phyloP scores from a whole-genome alignment of 2,888 invertebrate genomes.

The Eledona agricola region DNA sequence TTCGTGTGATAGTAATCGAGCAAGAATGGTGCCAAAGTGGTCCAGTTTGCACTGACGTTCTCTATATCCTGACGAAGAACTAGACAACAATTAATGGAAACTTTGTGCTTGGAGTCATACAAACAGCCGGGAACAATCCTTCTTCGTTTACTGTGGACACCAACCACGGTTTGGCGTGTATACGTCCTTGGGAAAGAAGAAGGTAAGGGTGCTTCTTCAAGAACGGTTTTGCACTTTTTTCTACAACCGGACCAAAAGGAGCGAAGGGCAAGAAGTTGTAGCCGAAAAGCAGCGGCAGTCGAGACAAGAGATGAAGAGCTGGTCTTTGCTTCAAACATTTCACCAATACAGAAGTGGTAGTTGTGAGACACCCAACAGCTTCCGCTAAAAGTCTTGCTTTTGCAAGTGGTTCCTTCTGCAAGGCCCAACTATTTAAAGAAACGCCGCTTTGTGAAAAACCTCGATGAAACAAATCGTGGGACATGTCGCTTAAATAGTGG shows the following conservation, averaged over 20 bases:
- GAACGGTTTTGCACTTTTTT: constrained; percentile 43
- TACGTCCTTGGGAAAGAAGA: constrained; percentile 50
- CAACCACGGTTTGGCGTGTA: constrained; percentile 55
- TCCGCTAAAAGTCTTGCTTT: constrained; percentile 48
- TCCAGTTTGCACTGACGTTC: constrained; percentile 37
- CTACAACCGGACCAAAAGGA: constrained; percentile 52
- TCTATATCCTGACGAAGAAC: constrained; percentile 13
- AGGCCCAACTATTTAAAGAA: constrained; percentile 49
- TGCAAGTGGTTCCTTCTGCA: constrained; percentile 44
- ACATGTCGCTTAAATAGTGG: constrained; percentile 71
- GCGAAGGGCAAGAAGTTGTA: constrained; percentile 42
- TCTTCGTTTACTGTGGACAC: constrained; percentile 52
- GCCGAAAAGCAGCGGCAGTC: constrained; percentile 23
- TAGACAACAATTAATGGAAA: constrained; percentile 34
- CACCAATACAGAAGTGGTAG: constrained; percentile 44
- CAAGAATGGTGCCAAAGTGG: constrained; percentile 38
- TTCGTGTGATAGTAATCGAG: constrained; percentile 42
- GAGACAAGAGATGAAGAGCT: constrained; percentile 43
- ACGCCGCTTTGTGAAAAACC: constrained; percentile 57
- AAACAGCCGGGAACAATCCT: constrained; percentile 52
- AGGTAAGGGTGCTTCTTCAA: constrained; percentile 53
- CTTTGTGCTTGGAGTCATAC: constrained; percentile 39
- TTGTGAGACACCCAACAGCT: constrained; percentile 49
- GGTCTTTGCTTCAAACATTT: constrained; percentile 52
- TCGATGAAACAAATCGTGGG: constrained; percentile 55